phyloP scores from a whole-genome alignment of 1,140 invertebrate genomes.

The Temnothorax nylanderi region DNA sequence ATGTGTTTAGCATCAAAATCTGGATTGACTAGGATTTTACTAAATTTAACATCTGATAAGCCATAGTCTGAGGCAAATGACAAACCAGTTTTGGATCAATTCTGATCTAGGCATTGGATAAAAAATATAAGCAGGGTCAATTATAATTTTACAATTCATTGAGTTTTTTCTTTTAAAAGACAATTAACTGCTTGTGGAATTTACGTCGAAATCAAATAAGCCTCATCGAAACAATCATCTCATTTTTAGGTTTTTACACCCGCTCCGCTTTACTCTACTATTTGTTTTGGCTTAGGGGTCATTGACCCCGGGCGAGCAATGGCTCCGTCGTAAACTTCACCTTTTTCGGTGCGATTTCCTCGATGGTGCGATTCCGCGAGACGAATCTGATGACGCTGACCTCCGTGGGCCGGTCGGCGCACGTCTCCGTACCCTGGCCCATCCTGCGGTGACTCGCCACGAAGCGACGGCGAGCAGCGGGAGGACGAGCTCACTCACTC shows the following conservation, averaged over 20 bases:
- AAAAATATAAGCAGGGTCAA: not conserved
- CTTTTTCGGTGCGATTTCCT: slow-evolving; percentile 85
- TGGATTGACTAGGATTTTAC: not conserved
- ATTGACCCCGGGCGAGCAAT: slow-evolving; percentile 76
- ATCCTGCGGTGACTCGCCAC: slow-evolving; percentile 66
- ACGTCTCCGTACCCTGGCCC: slow-evolving; percentile 84
- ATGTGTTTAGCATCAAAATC: not conserved
- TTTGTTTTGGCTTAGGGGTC: slow-evolving; percentile 84
- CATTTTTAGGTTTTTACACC: not conserved
- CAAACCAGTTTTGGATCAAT: not conserved
- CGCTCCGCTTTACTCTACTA: slow-evolving; percentile 36
- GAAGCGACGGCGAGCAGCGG: slow-evolving; percentile 23
- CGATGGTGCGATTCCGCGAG: slow-evolving; percentile 84
- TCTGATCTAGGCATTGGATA: not conserved
- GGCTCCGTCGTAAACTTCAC: slow-evolving; percentile 72
- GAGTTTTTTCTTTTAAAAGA: not conserved
- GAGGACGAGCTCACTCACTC: slow-evolving; percentile 40
- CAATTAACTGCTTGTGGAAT: not conserved
- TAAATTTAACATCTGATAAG: not conserved
- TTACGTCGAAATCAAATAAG: not conserved
- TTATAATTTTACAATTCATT: not conserved
- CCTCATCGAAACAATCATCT: not conserved
- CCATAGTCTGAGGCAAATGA: not conserved
- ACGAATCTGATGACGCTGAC: slow-evolving; percentile 85
- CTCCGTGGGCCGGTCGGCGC: slow-evolving; percentile 82